These are phyloP conservation scores for Terrapene triunguis DNA, from an alignment of 2,113 vertebrate species.

Conservation along the genomic window DNA sequence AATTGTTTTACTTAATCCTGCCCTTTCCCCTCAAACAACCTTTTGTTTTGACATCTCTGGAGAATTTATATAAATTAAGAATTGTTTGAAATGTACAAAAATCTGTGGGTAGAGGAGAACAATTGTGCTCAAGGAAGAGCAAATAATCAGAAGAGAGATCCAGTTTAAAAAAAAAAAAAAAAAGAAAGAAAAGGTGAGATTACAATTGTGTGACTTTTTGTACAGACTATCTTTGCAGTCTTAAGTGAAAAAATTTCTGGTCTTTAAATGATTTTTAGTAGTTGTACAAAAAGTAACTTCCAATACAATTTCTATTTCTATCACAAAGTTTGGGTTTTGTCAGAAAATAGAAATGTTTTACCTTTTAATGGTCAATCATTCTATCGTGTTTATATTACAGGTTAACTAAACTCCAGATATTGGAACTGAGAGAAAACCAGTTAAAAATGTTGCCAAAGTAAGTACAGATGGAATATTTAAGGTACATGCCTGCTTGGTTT, in stretches of 20 bases:
- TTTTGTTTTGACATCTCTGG: neutral
- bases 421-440: slow-evolving; percentile 99
- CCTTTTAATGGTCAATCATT: neutral
- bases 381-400: slow-evolving; percentile 76
- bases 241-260: neutral
- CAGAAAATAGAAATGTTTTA: neutral
- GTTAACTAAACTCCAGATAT: slow-evolving; percentile 95
- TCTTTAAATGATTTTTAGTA: neutral
- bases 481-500: neutral
- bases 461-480: slow-evolving; percentile 68
- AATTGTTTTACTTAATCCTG: neutral
- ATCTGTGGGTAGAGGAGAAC: neutral
- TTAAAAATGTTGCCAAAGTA: slow-evolving; percentile 99
- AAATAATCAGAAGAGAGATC: neutral
- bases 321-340: neutral
- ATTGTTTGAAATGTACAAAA: neutral
- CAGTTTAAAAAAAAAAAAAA: neutral
- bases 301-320: neutral
- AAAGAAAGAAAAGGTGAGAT: neutral
- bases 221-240: neutral
- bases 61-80: neutral
- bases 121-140: neutral
- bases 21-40: neutral
- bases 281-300: neutral
- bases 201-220: neutral